These are phyloP conservation scores for Tonatia bakeri DNA, from an alignment of 2,113 vertebrate species.

Conservation along the genomic window DNA sequence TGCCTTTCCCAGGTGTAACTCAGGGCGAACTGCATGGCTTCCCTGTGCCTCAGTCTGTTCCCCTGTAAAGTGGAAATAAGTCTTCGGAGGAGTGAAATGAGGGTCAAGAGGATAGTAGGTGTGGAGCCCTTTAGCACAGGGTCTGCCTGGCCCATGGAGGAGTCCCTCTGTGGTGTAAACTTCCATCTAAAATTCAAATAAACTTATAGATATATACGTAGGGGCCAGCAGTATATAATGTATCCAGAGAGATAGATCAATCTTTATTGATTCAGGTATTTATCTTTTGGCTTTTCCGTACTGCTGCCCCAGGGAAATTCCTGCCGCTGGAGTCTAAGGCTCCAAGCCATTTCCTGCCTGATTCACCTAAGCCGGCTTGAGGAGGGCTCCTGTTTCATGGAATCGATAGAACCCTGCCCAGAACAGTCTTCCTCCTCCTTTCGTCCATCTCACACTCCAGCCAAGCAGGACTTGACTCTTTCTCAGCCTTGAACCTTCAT, in stretches of 20 bases:
- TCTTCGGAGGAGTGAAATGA: background rate
- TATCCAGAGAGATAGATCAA: background rate
- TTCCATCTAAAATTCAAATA: background rate
- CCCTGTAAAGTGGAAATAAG: background rate
- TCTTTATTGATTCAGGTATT: background rate
- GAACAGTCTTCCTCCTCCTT: background rate
- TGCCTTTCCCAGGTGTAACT: background rate
- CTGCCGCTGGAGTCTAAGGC: background rate
- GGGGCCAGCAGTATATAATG: too few relatives aligned
- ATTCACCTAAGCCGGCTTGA: background rate
- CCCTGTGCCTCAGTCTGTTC: background rate
- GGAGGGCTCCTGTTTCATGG: accelerated
- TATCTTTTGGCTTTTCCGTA: background rate
- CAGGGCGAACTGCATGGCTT: background rate
- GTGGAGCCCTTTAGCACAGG: background rate
- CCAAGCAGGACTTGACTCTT: background rate
- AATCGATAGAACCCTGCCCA: background rate
- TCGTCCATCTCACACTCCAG: background rate
- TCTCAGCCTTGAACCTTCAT: background rate
- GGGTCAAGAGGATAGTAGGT: background rate
- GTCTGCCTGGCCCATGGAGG: background rate
- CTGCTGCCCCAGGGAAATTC: background rate
- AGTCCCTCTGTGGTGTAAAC: background rate
- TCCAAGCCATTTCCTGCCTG: background rate
- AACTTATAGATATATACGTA: background rate